Evolutionary conservation across 2,797 vertebrate genomes (phyloP).

Genomic region (Myotis daubentonii): DNA sequence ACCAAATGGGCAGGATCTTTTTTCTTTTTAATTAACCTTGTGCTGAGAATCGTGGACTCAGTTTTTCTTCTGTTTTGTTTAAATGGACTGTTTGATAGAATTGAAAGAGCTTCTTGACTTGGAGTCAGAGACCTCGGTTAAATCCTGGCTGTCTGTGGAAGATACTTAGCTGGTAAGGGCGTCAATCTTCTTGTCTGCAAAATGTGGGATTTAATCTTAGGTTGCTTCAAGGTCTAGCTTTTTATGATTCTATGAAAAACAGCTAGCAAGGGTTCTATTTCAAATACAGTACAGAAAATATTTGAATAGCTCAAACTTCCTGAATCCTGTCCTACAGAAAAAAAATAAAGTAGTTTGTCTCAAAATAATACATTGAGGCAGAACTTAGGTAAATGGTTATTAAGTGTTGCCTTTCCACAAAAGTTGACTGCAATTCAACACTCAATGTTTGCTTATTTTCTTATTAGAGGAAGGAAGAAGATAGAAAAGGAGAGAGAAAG

Average conservation of each 20-base stretch:
- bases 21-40: slow-evolving; percentile 44
- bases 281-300: background rate
- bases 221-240: background rate
- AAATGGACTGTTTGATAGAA: background rate
- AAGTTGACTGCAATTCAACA: background rate
- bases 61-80: background rate
- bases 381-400: slow-evolving; percentile 1
- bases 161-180: background rate
- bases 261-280: background rate
- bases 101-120: slow-evolving; percentile 30
- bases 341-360: background rate
- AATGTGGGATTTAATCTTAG: slow-evolving; percentile 19
- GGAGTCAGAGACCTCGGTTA: background rate
- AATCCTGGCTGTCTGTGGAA: background rate
- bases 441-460: background rate
- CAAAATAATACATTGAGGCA: slow-evolving; percentile 10
- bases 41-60: background rate
- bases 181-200: background rate
- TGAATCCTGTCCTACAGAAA: background rate
- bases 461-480: background rate
- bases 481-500: background rate
- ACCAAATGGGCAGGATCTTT: background rate
- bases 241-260: background rate
- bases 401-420: background rate
- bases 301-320: background rate